Conservation (phyloP, 2,888 invertebrate species). For the Cerceris ruficornis region DNA sequence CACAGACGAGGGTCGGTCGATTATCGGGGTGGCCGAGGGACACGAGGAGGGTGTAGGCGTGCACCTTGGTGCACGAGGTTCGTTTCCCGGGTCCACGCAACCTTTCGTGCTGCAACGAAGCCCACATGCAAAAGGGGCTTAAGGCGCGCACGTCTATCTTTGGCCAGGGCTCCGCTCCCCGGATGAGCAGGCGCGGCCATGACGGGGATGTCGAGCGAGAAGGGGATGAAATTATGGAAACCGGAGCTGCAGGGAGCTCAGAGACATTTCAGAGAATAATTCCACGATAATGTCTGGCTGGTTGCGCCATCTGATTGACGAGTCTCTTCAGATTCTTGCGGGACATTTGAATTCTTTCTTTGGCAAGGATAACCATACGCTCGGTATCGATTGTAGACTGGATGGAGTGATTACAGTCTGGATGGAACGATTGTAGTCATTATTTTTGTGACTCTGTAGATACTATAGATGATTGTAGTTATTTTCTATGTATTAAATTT, state of each 20-base stretch:
- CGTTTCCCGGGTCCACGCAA: constrained; percentile 36
- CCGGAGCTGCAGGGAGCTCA: neutral
- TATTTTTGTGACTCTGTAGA: too few species aligned
- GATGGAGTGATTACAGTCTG: too few species aligned
- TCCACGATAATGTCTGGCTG: neutral
- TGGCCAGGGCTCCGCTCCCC: constrained; percentile 16
- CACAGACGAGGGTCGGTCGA: constrained; percentile 20
- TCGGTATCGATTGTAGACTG: too few species aligned
- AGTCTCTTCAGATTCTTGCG: too few species aligned
- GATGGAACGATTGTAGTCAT: too few species aligned
- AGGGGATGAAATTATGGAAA: constrained; percentile 32
- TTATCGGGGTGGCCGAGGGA: constrained; percentile 15
- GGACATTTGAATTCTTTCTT: too few species aligned
- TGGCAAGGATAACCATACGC: too few species aligned
- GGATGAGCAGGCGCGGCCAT: constrained; percentile 22
- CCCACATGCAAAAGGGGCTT: constrained; percentile 35
- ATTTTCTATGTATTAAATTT: too few species aligned
- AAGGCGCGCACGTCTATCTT: constrained; percentile 43
- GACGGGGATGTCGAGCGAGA: neutral
- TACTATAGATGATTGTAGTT: too few species aligned
- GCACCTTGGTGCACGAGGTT: constrained; percentile 15
- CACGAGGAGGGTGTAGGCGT: constrained; percentile 13
- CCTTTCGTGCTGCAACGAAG: constrained; percentile 4
- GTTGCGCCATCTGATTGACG: neutral
- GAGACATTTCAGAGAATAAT: constrained; percentile 24